Evolutionary conservation across 2,797 vertebrate genomes (phyloP).

Genomic region (Ficedula albicollis): DNA sequence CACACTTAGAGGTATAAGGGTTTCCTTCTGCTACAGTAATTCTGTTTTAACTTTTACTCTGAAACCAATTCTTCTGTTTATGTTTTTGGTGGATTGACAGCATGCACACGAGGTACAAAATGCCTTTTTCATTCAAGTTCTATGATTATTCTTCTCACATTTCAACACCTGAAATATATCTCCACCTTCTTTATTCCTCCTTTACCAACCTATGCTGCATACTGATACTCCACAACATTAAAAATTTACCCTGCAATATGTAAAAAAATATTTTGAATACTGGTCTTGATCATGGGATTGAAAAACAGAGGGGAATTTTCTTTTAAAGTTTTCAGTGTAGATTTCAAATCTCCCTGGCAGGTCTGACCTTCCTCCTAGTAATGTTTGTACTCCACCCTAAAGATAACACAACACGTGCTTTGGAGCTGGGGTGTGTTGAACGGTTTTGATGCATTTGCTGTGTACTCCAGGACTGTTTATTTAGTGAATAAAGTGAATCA

Average conservation of each 20-base stretch:
- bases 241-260: accelerated
- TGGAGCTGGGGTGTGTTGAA: neutral
- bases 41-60: neutral
- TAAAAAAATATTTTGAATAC: neutral
- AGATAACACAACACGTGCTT: accelerated
- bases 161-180: neutral
- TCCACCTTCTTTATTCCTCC: neutral
- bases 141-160: neutral
- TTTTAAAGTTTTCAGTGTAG: neutral
- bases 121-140: neutral
- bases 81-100: neutral
- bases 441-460: neutral
- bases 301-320: neutral
- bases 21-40: neutral
- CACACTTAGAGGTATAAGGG: neutral
- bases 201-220: neutral
- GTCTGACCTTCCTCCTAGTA: neutral
- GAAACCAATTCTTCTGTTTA: neutral
- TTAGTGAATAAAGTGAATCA: neutral
- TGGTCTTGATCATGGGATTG: neutral
- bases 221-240: neutral
- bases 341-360: neutral
- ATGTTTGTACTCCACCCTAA: neutral
- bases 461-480: neutral
- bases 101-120: neutral